phyloP scores from a whole-genome alignment of 2,888 invertebrate genomes.

The Himalopsyche anomala region DNA sequence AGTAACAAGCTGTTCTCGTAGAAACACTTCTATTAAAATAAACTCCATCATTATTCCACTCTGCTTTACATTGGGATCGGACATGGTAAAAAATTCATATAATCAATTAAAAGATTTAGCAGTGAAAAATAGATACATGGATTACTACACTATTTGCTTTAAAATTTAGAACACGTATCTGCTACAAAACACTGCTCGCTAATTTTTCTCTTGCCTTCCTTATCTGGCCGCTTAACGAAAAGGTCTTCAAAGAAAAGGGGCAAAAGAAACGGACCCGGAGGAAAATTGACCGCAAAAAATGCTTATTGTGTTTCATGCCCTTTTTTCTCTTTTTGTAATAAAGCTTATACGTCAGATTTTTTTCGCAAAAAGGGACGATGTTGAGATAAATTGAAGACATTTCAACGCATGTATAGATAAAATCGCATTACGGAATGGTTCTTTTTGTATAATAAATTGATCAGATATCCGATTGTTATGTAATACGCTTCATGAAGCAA shows the following conservation, averaged over 20 bases:
- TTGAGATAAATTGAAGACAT: slow-evolving; percentile 1
- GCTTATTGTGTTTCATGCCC: slow-evolving; percentile 34
- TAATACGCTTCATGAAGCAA: not conserved
- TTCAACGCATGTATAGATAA: slow-evolving; percentile 26
- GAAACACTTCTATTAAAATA: no score
- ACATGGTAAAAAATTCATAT: no score
- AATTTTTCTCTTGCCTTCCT: not conserved
- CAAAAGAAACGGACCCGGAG: not conserved
- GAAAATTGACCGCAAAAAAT: slow-evolving; percentile 34
- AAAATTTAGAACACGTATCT: not conserved
- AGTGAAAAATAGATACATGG: not conserved
- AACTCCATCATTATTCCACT: no score
- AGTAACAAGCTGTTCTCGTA: no score
- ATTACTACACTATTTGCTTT: not conserved
- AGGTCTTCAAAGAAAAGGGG: slow-evolving; percentile 4
- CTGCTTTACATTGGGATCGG: no score
- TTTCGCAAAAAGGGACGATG: slow-evolving; percentile 16
- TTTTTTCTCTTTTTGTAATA: slow-evolving; percentile 30
- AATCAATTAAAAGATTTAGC: no score
- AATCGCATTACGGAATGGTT: not conserved
- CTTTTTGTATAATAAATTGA: slow-evolving; percentile 26
- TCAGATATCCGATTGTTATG: slow-evolving; percentile 26
- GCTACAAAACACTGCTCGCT: not conserved
- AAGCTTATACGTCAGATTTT: slow-evolving; percentile 21
- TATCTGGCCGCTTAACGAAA: slow-evolving; percentile 10